Evolutionary conservation across 2,113 vertebrate genomes (phyloP).

Genomic region (Coracopsis vasa): DNA sequence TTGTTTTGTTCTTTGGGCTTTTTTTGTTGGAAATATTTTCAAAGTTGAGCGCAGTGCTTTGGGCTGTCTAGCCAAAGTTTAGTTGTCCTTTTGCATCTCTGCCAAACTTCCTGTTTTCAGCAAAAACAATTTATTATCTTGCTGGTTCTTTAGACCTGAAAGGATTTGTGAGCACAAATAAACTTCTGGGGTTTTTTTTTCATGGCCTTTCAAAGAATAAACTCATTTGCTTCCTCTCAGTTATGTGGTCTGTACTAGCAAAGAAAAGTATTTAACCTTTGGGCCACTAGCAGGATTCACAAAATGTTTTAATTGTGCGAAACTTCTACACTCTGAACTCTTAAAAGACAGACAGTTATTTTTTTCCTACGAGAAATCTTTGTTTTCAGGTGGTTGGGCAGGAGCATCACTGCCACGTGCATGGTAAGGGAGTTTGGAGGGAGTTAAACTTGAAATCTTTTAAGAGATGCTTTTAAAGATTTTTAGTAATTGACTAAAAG

Average conservation of each 20-base stretch:
- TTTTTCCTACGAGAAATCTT: conserved; percentile 41
- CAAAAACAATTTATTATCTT: conserved; percentile 80
- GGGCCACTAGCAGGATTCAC: conserved; percentile 47
- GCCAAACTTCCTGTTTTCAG: conserved; percentile 84
- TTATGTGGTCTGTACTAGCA: conserved; percentile 48
- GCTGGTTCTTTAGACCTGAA: conserved; percentile 72
- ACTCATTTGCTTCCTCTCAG: conserved; percentile 57
- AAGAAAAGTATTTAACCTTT: conserved; percentile 70
- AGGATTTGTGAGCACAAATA: conserved; percentile 70
- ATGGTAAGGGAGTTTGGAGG: background rate
- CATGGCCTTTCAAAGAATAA: conserved; percentile 67
- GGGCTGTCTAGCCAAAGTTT: conserved; percentile 74
- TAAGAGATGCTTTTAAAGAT: background rate
- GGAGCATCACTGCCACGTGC: background rate
- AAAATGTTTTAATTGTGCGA: conserved; percentile 72
- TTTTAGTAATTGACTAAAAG: conserved; percentile 46
- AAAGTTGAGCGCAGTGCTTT: conserved; percentile 75
- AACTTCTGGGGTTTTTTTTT: conserved; percentile 58
- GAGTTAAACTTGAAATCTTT: conserved; percentile 6
- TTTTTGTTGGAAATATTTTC: conserved; percentile 69
- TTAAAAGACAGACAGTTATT: conserved; percentile 49
- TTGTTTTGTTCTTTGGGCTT: background rate
- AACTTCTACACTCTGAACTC: conserved; percentile 62
- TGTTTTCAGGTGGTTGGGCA: conserved; percentile 66
- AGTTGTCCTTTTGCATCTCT: conserved; percentile 76